A percentile compares a stretch with the other conserved stretches of the same genome.
Evolutionary conservation across 2,797 vertebrate species (phyloP).

Genomic region (Liparis tanakae): DNA sequence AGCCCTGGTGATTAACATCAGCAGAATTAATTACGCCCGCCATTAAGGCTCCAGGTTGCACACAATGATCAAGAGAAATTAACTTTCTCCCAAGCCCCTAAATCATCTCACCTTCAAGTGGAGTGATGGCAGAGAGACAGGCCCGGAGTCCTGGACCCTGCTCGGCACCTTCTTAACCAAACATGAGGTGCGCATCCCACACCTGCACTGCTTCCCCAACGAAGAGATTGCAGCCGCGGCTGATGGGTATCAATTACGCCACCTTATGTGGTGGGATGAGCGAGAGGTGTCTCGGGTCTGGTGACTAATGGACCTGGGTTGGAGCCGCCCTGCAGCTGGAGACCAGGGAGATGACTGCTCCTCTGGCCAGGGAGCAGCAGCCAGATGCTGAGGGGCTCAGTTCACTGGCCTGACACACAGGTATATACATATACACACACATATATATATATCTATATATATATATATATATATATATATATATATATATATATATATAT

Average conservation of each 20-base stretch:
- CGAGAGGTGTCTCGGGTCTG: constrained; percentile 70
- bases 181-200: constrained; percentile 74
- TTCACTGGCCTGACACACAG: constrained; percentile 65
- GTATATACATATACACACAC: constrained; percentile 54
- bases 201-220: constrained; percentile 62
- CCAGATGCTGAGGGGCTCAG: constrained; percentile 77
- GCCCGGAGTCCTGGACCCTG: constrained; percentile 77
- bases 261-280: constrained; percentile 81
- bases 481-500: constrained; percentile 38
- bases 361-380: constrained; percentile 69
- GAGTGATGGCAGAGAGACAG: constrained; percentile 94
- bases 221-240: constrained; percentile 66
- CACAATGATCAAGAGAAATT: constrained; percentile 99
- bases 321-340: constrained; percentile 71
- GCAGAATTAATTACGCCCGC: constrained; percentile 99
- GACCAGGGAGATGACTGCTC: constrained; percentile 65
- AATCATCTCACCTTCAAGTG: constrained; percentile 99
- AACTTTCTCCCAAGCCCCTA: constrained; percentile 99
- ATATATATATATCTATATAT: too few relatives aligned
- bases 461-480: constrained; percentile 54
- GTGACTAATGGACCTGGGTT: constrained; percentile 82
- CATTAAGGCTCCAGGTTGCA: constrained; percentile 99
- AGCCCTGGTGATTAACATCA: constrained; percentile 99
- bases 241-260: constrained; percentile 81
- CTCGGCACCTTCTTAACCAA: constrained; percentile 87